Conservation (phyloP, 2,888 invertebrate species). For the Tillus elongatus region DNA sequence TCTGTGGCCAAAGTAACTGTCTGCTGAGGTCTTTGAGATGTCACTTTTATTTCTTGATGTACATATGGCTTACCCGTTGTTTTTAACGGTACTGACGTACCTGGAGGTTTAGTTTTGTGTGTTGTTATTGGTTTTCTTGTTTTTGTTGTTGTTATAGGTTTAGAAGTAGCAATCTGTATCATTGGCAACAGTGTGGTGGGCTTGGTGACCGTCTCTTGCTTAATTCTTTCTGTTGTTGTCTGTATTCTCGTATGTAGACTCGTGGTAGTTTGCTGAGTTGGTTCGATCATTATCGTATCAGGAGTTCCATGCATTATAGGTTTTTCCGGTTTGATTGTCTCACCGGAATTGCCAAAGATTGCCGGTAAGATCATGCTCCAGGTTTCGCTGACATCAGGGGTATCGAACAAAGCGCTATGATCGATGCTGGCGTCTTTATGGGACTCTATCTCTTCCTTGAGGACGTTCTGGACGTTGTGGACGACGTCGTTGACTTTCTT, state of each 20-base stretch:
- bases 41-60: too few species aligned
- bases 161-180: constrained; percentile 9
- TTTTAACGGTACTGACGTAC: too few species aligned
- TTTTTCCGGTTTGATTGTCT: constrained; percentile 34
- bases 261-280: too few species aligned
- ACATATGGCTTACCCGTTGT: too few species aligned
- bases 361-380: constrained; percentile 79
- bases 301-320: constrained; percentile 30
- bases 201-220: constrained; percentile 8
- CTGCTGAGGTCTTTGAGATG: too few species aligned
- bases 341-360: constrained; percentile 55
- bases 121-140: neutral
- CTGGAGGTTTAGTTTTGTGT: too few species aligned
- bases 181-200: too few species aligned
- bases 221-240: constrained; percentile 11
- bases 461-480: constrained; percentile 71
- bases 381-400: constrained; percentile 63
- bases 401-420: constrained; percentile 53
- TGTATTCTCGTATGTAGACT: constrained; percentile 14
- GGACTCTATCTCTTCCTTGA: constrained; percentile 66
- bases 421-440: constrained; percentile 43
- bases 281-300: constrained; percentile 36
- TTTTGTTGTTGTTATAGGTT: constrained; percentile 10
- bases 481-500: constrained; percentile 72
- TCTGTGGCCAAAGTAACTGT: too few species aligned